Percentiles rank a stretch among this genome's conserved stretches.
These are phyloP conservation scores for Alexandromys oeconomus DNA, from an alignment of 2,797 vertebrate species.

Conservation along the genomic window DNA sequence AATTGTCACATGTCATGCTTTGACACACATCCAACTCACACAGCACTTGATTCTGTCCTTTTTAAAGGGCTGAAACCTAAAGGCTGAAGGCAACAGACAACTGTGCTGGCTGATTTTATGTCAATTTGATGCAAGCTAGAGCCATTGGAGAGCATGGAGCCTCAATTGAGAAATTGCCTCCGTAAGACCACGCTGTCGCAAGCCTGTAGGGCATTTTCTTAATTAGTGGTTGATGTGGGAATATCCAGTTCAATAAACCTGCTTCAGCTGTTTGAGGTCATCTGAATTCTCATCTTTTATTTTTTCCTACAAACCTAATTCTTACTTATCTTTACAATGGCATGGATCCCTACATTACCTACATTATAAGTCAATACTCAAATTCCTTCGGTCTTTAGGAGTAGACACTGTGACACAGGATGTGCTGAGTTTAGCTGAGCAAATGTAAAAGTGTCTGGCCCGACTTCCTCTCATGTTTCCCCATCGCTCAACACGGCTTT, in stretches of 20 bases:
- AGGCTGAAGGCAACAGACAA: background rate
- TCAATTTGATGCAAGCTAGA: background rate
- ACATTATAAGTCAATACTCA: background rate
- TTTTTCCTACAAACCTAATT: background rate
- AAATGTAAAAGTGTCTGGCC: background rate
- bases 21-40: background rate
- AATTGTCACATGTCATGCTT: background rate
- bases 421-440: background rate
- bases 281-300: background rate
- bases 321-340: background rate
- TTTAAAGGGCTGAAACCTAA: background rate
- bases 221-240: background rate
- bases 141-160: too few species aligned
- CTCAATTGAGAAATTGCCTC: background rate
- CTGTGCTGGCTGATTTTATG: background rate
- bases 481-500: background rate
- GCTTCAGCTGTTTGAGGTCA: background rate
- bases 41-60: background rate
- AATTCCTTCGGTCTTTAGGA: background rate
- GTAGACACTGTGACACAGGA: background rate
- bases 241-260: background rate
- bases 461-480: background rate
- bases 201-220: background rate
- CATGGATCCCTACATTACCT: background rate
- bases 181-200: background rate